phyloP scores from a whole-genome alignment of 2,113 vertebrate genomes.

The human region GRCh38 chr15:80662501-80663000 shows the following conservation, averaged over 20 bases:
- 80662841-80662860: background rate
- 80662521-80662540: background rate
- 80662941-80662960: too few species aligned
- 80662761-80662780: too few species aligned
- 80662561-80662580: background rate
- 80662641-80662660: background rate
- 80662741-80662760: background rate
- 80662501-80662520: background rate
- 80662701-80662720: background rate
- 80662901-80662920: rapidly evolving
- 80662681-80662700: background rate
- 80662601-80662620: background rate
- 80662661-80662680: rapidly evolving
- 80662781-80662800: background rate
- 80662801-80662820: background rate
- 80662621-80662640: too few species aligned
- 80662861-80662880: background rate
- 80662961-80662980: background rate
- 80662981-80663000: background rate
- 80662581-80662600: background rate
- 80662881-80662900: too few species aligned
- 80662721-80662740: background rate
- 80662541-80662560: background rate
- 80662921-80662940: background rate
- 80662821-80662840: background rate